These are phyloP conservation scores for Heliconius eleuchia DNA, from an alignment of 1,140 invertebrate genomes.

Conservation along the genomic window DNA sequence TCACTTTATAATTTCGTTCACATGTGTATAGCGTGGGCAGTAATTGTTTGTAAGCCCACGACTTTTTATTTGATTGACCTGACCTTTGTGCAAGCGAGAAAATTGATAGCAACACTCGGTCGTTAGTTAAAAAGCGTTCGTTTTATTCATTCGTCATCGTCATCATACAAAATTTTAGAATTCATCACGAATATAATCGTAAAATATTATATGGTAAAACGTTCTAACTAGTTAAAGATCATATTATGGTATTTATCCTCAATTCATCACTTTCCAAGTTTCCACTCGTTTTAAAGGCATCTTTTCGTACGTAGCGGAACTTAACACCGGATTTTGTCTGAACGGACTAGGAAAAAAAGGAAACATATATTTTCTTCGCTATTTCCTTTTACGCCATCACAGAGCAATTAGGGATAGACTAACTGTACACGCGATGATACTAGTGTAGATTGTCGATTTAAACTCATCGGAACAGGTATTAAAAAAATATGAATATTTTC, in stretches of 20 bases:
- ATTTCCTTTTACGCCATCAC: neutral
- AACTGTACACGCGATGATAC: neutral
- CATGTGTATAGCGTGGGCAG: constrained; percentile 39
- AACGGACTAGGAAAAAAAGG: neutral
- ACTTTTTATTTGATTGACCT: constrained; percentile 55
- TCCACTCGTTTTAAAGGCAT: neutral
- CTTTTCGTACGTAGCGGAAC: neutral
- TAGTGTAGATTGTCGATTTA: neutral
- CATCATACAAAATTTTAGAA: constrained; percentile 13
- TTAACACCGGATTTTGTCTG: neutral
- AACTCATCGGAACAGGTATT: no score
- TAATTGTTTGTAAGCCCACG: constrained; percentile 45
- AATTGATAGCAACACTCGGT: constrained; percentile 36
- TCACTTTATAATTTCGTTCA: constrained; percentile 23
- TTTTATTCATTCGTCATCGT: constrained; percentile 28
- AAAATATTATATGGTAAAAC: neutral
- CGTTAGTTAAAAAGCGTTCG: neutral
- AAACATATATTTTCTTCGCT: neutral
- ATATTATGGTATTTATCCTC: no score
- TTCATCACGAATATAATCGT: neutral
- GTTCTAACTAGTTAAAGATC: neutral
- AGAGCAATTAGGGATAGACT: neutral
- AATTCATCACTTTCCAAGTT: neutral
- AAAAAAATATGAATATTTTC: no score
- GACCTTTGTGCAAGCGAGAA: constrained; percentile 41